These are phyloP conservation scores for Xiphias gladius DNA, from an alignment of 2,113 vertebrate species.

Conservation along the genomic window DNA sequence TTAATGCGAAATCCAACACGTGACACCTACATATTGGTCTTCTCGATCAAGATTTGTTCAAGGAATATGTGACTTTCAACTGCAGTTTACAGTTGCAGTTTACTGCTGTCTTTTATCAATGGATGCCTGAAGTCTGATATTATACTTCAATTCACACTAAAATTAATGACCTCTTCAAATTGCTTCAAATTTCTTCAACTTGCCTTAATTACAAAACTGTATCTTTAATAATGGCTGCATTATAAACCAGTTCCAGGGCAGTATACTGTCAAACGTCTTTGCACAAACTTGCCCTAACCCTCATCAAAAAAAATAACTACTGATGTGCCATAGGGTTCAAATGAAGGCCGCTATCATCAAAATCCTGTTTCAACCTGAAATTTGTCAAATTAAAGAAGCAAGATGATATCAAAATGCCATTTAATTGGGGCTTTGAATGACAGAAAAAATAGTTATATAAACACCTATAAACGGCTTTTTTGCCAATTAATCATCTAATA, in stretches of 20 bases:
- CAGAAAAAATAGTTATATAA: not conserved
- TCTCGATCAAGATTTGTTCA: not conserved
- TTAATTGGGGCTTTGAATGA: not conserved
- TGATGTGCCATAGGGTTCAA: not conserved
- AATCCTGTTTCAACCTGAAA: not conserved
- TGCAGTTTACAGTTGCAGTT: not conserved
- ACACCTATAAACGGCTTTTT: not conserved
- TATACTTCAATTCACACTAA: not conserved
- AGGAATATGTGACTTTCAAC: constrained; percentile 8
- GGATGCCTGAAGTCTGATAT: not conserved
- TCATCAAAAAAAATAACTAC: not conserved
- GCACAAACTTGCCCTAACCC: not conserved
- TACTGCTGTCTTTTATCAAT: not conserved
- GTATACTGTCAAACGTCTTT: not conserved
- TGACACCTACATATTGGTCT: constrained; percentile 7
- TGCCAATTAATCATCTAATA: not conserved
- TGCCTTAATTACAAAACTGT: not conserved
- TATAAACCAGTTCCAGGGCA: not conserved
- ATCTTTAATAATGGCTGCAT: not conserved
- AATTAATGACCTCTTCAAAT: constrained; percentile 8
- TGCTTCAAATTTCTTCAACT: not conserved
- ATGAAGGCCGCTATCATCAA: not conserved
- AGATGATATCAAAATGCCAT: not conserved
- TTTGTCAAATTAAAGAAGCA: not conserved
- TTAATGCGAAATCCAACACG: constrained; percentile 36